Evolutionary conservation across 2,888 invertebrate species (phyloP).

Genomic region (Deilephila porcellus): DNA sequence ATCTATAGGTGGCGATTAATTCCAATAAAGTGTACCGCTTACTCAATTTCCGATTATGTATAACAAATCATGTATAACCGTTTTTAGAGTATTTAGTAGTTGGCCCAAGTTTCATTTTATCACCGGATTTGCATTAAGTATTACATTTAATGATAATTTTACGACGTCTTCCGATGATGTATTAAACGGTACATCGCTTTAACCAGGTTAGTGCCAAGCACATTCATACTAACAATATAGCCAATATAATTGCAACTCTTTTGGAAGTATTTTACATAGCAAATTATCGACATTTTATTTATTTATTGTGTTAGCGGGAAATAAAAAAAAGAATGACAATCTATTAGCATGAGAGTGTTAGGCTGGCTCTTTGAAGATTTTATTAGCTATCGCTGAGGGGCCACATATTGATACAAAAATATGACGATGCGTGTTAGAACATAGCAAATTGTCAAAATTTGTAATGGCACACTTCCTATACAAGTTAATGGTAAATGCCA

Average conservation of each 20-base stretch:
- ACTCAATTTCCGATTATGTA: too few relatives aligned
- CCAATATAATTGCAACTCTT: constrained; percentile 19
- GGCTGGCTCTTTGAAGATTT: background rate
- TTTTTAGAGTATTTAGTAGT: background rate
- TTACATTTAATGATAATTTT: background rate
- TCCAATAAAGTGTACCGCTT: too few relatives aligned
- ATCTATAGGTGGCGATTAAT: too few relatives aligned
- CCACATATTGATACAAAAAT: constrained; percentile 7
- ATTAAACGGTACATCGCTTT: constrained; percentile 19
- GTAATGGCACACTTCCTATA: background rate
- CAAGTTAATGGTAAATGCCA: background rate
- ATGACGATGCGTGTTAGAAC: background rate
- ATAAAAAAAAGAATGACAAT: constrained; percentile 25
- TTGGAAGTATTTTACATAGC: background rate
- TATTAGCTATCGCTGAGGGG: constrained; percentile 13
- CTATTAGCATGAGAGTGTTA: constrained; percentile 17
- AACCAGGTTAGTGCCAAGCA: background rate
- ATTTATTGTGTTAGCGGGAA: background rate
- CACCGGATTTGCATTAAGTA: constrained; percentile 1
- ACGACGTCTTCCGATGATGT: background rate
- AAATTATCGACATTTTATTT: constrained; percentile 15
- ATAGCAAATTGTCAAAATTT: background rate
- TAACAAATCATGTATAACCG: background rate
- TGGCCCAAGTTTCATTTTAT: background rate
- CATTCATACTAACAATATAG: background rate